phyloP scores from a whole-genome alignment of 2,113 vertebrate genomes.

The Misgurnus anguillicaudatus region DNA sequence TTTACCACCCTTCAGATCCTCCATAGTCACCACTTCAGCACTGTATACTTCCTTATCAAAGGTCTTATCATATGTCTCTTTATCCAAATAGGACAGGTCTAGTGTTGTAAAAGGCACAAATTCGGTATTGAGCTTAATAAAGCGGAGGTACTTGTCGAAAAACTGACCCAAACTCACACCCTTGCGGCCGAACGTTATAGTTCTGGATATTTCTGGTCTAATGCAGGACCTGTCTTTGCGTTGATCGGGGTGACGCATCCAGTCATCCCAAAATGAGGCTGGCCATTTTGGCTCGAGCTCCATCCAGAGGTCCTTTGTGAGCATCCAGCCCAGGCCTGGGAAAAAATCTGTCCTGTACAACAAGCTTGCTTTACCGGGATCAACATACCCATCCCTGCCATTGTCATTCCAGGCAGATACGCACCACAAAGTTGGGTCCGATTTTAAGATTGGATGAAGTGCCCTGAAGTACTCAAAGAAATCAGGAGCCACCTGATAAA shows the following conservation, averaged over 20 bases:
- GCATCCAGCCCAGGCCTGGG: slow-evolving; percentile 91
- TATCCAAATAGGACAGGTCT: slow-evolving; percentile 84
- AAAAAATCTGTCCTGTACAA: slow-evolving; percentile 95
- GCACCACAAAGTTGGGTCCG: slow-evolving; percentile 86
- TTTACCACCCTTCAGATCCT: slow-evolving; percentile 76
- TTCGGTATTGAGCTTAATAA: slow-evolving; percentile 90
- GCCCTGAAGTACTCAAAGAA: slow-evolving; percentile 95
- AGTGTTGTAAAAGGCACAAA: slow-evolving; percentile 89
- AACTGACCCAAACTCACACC: slow-evolving; percentile 98
- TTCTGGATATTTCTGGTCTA: slow-evolving; percentile 88
- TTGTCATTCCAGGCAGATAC: slow-evolving; percentile 96
- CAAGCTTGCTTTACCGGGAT: slow-evolving; percentile 67
- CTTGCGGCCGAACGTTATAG: slow-evolving; percentile 90
- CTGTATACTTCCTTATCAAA: slow-evolving; percentile 79
- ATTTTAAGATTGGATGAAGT: slow-evolving; percentile 73
- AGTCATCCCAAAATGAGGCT: slow-evolving; percentile 93
- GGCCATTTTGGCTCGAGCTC: slow-evolving; percentile 95
- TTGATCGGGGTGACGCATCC: slow-evolving; percentile 91
- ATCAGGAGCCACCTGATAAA: slow-evolving; percentile 82
- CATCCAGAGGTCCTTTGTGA: slow-evolving; percentile 83
- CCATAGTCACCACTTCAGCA: slow-evolving; percentile 72
- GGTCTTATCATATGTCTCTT: slow-evolving; percentile 74
- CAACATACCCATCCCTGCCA: slow-evolving; percentile 86
- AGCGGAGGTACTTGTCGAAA: slow-evolving; percentile 92
- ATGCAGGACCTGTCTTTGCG: slow-evolving; percentile 84